Base-by-base conservation (phyloP, 1,140 invertebrate genomes). In the Phymorhynchus buccinoides region DNA sequence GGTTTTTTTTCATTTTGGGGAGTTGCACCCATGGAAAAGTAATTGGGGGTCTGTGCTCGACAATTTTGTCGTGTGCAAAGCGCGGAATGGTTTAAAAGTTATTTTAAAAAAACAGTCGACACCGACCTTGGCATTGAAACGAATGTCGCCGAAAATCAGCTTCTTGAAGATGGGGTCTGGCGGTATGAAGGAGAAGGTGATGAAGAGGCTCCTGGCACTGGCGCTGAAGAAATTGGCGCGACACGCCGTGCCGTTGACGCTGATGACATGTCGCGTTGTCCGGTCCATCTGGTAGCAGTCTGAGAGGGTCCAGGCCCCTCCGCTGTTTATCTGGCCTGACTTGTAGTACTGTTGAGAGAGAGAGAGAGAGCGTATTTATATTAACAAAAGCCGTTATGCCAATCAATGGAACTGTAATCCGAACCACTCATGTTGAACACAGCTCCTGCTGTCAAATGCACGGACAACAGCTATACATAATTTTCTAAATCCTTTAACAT, bases 61-160 rank as follows among this genome's bases (percentile, higher is more conserved):
- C n/a, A n/a, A n/a, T n/a, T n/a, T n/a, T n/a, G n/a, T n/a, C n/a
- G n/a, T n/a, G 52, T 27, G n/a, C n/a, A n/a, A n/a, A n/a, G n/a
- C n/a, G n/a, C n/a, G n/a, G n/a, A n/a, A n/a, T n/a, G n/a, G n/a
- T 56, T 56, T 27, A 14, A 14, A 56, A 56, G 27, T 27, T 9
- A 18, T 9, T 9, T 18, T 9, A 18, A 48, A 48, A 52, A 52
- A 52, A 52, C n/a, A 18, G 37, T 18, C 78, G 39, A 86, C 62
- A 48, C 86, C 44, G 9, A 88, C 84, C 35, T 86, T 87, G 1
- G 87, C 71, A 41, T 90, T 90, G 66, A 88, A 89, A 35, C 83
- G 66, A 3, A 91, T 89, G 79, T 91, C 89, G 22, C 91, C 91
- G 84, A 91, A 90, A 27, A 90, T 85, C n/a, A 90, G 84, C 16